These are phyloP conservation scores for Sciaenops ocellatus DNA, from an alignment of 2,797 vertebrate genomes.

Conservation along the genomic window DNA sequence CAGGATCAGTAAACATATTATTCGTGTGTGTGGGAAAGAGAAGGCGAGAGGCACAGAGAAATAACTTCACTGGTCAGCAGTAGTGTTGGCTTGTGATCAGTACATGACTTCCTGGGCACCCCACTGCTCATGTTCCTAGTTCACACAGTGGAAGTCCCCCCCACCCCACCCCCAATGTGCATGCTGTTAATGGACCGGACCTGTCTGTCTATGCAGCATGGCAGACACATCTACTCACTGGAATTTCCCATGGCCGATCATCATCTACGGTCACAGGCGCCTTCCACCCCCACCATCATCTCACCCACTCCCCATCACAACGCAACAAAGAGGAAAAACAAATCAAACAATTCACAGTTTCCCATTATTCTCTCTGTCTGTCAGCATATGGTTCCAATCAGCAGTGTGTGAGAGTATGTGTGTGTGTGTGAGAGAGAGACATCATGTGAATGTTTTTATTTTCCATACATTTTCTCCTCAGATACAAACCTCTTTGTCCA, in stretches of 20 bases:
- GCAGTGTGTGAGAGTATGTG: constrained; percentile 51
- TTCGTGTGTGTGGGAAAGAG: constrained; percentile 26
- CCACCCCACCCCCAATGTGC: not conserved
- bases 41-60: not conserved
- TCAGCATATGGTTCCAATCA: constrained; percentile 87
- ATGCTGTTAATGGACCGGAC: constrained; percentile 71
- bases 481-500: constrained; percentile 83
- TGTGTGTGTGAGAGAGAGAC: constrained; percentile 41
- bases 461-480: constrained; percentile 78
- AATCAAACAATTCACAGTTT: constrained; percentile 83
- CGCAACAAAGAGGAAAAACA: constrained; percentile 77
- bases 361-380: constrained; percentile 79
- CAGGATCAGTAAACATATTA: constrained; percentile 21
- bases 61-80: constrained; percentile 11
- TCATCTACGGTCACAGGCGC: constrained; percentile 74
- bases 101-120: constrained; percentile 37
- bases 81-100: constrained; percentile 1
- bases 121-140: constrained; percentile 37
- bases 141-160: constrained; percentile 67
- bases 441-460: constrained; percentile 82
- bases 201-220: constrained; percentile 56
- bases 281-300: constrained; percentile 61
- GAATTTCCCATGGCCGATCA: constrained; percentile 81
- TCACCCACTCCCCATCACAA: constrained; percentile 70
- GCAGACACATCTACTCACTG: constrained; percentile 49